Percentiles rank a stretch among this genome's conserved stretches.
phyloP scores from a whole-genome alignment of 2,113 vertebrate species.

The Mustelus asterias region DNA sequence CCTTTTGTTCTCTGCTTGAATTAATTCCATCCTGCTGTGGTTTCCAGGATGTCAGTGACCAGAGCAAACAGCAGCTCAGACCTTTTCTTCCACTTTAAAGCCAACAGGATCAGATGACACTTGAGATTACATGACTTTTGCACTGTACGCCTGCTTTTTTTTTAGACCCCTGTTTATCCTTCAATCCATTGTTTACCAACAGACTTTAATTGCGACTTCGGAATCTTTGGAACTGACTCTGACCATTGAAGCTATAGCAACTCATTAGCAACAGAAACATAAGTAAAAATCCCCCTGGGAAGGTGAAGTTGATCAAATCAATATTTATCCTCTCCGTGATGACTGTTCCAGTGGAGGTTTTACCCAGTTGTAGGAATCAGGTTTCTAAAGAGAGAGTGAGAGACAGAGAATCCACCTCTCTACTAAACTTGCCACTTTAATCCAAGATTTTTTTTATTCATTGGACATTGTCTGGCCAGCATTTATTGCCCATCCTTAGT shows the following conservation, averaged over 20 bases:
- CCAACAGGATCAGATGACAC: neutral
- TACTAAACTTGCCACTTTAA: no score
- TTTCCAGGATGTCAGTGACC: constrained; percentile 24
- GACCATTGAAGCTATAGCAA: neutral
- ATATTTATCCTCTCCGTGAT: neutral
- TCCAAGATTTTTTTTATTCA: no score
- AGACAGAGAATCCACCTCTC: neutral
- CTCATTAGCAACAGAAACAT: neutral
- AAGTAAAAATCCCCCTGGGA: neutral
- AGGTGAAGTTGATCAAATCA: neutral
- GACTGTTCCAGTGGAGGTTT: neutral
- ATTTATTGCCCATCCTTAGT: no score
- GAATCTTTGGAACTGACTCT: neutral
- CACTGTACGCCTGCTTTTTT: neutral
- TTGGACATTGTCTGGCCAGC: no score
- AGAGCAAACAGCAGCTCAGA: neutral
- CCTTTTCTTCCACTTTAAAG: neutral
- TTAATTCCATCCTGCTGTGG: neutral
- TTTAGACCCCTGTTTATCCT: neutral
- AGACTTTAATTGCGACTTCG: neutral
- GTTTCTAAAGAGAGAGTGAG: neutral
- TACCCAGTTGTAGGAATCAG: neutral
- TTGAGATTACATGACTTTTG: neutral
- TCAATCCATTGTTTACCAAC: neutral
- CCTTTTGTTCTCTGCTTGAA: neutral